A percentile compares a stretch with the other conserved stretches of the same genome.
Conservation (phyloP, 2,888 invertebrate genomes). For the Colletes collaris region DNA sequence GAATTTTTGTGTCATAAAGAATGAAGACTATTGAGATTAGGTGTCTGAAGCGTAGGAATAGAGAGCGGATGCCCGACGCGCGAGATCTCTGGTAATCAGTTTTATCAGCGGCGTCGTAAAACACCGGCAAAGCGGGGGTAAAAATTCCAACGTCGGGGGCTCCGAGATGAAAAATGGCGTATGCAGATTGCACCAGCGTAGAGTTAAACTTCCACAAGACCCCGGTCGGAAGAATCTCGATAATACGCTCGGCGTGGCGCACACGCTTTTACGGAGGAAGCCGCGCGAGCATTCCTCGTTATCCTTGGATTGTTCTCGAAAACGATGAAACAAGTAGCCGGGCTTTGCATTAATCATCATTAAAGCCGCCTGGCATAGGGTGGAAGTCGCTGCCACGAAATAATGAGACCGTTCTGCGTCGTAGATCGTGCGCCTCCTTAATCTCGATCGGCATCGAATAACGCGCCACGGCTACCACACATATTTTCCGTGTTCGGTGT, state of each 20-base stretch:
- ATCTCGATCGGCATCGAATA: slow-evolving; percentile 66
- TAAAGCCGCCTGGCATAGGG: slow-evolving; percentile 41
- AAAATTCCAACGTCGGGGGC: too few relatives aligned
- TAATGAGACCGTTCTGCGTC: slow-evolving; percentile 62
- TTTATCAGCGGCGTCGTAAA: too few relatives aligned
- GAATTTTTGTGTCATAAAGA: too few relatives aligned
- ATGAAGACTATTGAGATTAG: too few relatives aligned
- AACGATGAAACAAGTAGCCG: slow-evolving; percentile 48
- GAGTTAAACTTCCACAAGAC: neutral
- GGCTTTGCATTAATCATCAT: slow-evolving; percentile 63
- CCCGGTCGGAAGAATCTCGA: slow-evolving; percentile 19
- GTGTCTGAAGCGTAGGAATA: too few relatives aligned
- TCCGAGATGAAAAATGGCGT: neutral
- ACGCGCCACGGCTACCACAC: slow-evolving; percentile 51
- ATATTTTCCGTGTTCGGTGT: neutral
- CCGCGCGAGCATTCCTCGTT: slow-evolving; percentile 33
- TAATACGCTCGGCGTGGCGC: slow-evolving; percentile 12
- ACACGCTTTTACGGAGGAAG: slow-evolving; percentile 12
- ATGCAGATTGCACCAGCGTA: too few relatives aligned
- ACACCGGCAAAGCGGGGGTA: too few relatives aligned
- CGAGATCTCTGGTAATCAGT: too few relatives aligned
- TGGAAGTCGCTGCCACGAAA: slow-evolving; percentile 56
- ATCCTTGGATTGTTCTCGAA: slow-evolving; percentile 44
- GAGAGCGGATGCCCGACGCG: too few relatives aligned
- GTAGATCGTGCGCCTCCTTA: slow-evolving; percentile 51